phyloP scores from a whole-genome alignment of 2,113 vertebrate species.

The Ardeotis arabs region DNA sequence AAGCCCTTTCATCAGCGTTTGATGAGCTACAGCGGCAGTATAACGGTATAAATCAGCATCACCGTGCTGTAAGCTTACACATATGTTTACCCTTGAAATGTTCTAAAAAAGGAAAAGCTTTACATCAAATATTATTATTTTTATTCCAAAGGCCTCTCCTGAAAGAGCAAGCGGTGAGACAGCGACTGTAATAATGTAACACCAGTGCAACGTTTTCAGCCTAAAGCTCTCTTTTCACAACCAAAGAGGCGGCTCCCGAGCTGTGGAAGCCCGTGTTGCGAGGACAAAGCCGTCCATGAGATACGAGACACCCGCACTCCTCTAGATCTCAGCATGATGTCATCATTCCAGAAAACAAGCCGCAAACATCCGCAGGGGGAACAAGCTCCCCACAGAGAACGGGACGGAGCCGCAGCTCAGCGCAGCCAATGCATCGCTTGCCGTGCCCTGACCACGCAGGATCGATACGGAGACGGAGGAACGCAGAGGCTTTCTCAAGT shows the following conservation, averaged over 20 bases:
- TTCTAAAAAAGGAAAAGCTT: neutral
- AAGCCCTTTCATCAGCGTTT: rapidly evolving
- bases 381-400: rapidly evolving
- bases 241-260: neutral
- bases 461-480: rapidly evolving
- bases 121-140: no score
- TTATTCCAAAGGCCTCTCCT: neutral
- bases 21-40: rapidly evolving
- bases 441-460: neutral
- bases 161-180: neutral
- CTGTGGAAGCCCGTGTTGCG: neutral
- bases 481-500: neutral
- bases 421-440: rapidly evolving
- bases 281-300: neutral
- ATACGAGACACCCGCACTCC: neutral
- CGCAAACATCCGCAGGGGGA: neutral
- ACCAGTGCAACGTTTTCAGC: neutral
- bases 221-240: neutral
- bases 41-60: rapidly evolving
- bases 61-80: neutral
- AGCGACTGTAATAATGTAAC: rapidly evolving
- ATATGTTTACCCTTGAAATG: neutral
- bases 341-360: neutral
- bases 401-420: neutral
- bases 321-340: neutral